Base-by-base conservation (phyloP, 2,888 invertebrate genomes). In the Eulithis prunata region DNA sequence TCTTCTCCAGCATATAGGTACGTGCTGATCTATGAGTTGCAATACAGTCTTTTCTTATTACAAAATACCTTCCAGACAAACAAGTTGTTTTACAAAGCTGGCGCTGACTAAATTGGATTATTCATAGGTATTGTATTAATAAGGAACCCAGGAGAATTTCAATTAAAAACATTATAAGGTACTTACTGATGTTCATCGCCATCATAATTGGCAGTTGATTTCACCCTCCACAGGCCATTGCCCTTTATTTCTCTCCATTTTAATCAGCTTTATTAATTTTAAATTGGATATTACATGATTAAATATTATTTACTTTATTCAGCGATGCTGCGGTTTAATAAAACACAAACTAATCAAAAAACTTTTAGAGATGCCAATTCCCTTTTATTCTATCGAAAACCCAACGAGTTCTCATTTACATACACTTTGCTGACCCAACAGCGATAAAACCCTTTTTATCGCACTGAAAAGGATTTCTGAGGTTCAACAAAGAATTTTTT, bases 361-460 rank as follows among this genome's bases (percentile, higher is more conserved):
- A 66, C 63, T 58, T 66, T 60, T 57, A 38, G 74, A 69, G 79
- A 70, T 82, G 79, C 76, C 88, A 77, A 84, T 87, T 83, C 78
- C 72, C 77, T 77, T 86, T 85, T 88, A 89, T 87, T 86, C 83
- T 78, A 83, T 85, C 82, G 78, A 75, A 77, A 83, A 79, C 78
- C 83, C 81, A 76, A 76, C 80, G 78, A 80, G 81, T 78, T 79
- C 84, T 86, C 85, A 90, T 91, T 91, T 90, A 85, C 90, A 90
- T 91, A 90, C 87, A 89, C 86, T 90, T 89, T 88, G 88, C 90
- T 89, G 90, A 90, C 90, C 90, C 88, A 84, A 86, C 86, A 82
- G 75, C 87, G 84, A 89, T 89, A 90, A 89, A 90, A 84, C 87
- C 88, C 85, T 86, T 90, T 89, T 91, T 87, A 89, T 87, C 80